Evolutionary conservation across 2,113 vertebrate genomes (phyloP), one percentile per base, ranked within the genome.

Genomic region (Trochalopteron elliotii): DNA sequence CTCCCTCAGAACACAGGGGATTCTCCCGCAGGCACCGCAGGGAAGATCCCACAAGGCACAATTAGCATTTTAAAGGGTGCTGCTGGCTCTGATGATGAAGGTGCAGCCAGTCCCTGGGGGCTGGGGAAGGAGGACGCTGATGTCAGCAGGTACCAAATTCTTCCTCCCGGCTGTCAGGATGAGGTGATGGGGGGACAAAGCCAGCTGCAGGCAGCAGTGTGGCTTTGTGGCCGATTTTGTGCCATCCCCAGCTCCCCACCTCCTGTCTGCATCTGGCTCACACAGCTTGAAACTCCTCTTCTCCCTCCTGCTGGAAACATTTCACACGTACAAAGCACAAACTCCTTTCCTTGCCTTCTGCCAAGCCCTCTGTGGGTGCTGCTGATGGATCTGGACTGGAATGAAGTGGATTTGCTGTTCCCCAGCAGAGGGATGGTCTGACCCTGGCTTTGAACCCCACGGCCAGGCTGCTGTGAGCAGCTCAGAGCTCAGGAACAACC

Each of bases 131-230:
- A 50, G 77, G 81, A 52, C 1, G 12, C 28, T 12, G 3, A 4
- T 40, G 67, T 7, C 59, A 52, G 85, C 69, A 52, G 82, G 69
- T 12, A 12, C 40, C 44, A n/a, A 23, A 7, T 5, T 20, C 28
- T 70, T 47, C 64, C 59, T 68, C 24, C 21, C 25, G 3, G 40
- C 7, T 11, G 9, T 17, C 0, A 0, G 30, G 7, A n/a, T 2
- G 22, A 19, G 83, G 5, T 8, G 80, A 7, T 4, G 57, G 44
- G 60, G 69, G 27, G 23, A 35, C 5, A n/a, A 70, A 5, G 10
- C 11, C 0, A 2, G 40, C 1, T 12, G 63, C 15, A 25, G 63
- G 59, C 3, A 2, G 24, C 59, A 47, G 44, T 1, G 56, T 23
- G 78, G 27, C 25, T 69, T 5, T 15, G 60, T 42, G 42, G 37